These are phyloP conservation scores for Columba guinea DNA, from an alignment of 2,797 vertebrate genomes.

Conservation along the genomic window DNA sequence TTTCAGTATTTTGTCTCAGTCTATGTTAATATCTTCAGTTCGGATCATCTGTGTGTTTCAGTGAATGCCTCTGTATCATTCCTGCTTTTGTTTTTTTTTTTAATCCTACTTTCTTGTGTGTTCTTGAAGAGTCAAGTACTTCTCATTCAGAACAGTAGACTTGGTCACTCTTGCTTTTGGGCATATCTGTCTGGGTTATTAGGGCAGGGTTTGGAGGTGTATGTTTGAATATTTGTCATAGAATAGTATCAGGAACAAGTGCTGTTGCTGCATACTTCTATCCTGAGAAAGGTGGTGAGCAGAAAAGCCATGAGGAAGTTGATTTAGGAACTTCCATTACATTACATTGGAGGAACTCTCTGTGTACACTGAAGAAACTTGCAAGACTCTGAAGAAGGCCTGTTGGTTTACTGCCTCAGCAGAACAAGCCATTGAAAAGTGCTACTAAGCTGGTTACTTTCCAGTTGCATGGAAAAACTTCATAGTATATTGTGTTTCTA, in stretches of 20 bases:
- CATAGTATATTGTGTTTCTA: neutral
- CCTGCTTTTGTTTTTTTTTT: neutral
- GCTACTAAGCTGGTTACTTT: neutral
- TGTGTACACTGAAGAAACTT: neutral
- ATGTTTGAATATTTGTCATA: neutral
- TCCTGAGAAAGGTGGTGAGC: neutral
- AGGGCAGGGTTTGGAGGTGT: neutral
- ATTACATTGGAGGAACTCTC: neutral
- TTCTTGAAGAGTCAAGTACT: neutral
- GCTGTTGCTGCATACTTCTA: neutral
- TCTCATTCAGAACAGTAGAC: neutral
- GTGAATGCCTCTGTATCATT: neutral
- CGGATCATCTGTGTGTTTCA: neutral
- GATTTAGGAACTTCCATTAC: neutral
- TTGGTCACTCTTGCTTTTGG: neutral
- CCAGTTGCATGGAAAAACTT: neutral
- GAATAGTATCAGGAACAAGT: neutral
- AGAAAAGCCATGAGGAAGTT: neutral
- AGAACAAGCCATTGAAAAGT: neutral
- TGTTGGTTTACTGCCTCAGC: neutral
- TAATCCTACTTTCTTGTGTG: neutral
- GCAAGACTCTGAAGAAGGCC: neutral
- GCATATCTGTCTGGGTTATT: neutral
- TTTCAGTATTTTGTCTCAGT: neutral
- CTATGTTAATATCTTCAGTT: rapidly evolving